These are phyloP conservation scores for Malthinus flaveolus DNA, from an alignment of 2,888 invertebrate species.

Conservation along the genomic window DNA sequence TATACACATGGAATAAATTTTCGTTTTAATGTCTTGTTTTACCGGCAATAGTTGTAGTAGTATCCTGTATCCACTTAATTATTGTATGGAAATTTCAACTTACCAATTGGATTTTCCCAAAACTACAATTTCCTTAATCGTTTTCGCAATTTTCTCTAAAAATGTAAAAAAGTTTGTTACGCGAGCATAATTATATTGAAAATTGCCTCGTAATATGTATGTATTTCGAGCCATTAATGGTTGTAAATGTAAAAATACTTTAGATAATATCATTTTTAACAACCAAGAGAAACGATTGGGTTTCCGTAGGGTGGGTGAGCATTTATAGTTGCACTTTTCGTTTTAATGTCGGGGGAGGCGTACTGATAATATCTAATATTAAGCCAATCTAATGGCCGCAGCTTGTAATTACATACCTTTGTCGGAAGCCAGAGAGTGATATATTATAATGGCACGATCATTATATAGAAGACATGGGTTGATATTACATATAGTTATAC, in stretches of 20 bases:
- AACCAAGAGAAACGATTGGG: constrained; percentile 7
- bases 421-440: constrained; percentile 30
- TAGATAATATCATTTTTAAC: constrained; percentile 12
- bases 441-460: constrained; percentile 29
- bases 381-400: constrained; percentile 29
- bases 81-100: too few relatives aligned
- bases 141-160: too few relatives aligned
- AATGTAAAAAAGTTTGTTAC: too few relatives aligned
- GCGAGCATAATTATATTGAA: neutral
- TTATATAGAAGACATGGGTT: constrained; percentile 31
- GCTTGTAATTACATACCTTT: constrained; percentile 32
- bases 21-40: too few relatives aligned
- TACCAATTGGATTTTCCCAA: too few relatives aligned
- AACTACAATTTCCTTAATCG: too few relatives aligned
- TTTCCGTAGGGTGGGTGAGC: constrained; percentile 7
- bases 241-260: constrained; percentile 11
- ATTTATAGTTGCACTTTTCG: constrained; percentile 9
- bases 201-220: neutral
- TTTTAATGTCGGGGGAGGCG: constrained; percentile 11
- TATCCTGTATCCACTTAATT: too few relatives aligned
- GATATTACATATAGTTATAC: constrained; percentile 24
- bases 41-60: too few relatives aligned
- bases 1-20: too few relatives aligned
- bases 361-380: constrained; percentile 30
- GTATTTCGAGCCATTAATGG: constrained; percentile 4